These are phyloP conservation scores for Sapajus apella DNA, from an alignment of 2,113 vertebrate species.

Conservation along the genomic window DNA sequence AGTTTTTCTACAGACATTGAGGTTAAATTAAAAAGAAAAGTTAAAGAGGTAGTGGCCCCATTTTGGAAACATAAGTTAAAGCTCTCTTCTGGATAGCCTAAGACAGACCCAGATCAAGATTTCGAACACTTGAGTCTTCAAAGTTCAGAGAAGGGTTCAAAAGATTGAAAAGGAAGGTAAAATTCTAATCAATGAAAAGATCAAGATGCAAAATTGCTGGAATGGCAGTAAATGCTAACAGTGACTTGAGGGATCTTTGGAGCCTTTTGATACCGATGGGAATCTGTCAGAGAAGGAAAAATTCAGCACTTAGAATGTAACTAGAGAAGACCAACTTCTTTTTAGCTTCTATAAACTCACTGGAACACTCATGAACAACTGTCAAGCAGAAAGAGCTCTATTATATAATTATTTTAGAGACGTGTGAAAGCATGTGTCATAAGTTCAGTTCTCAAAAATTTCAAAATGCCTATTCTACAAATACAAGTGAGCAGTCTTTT, in stretches of 20 bases:
- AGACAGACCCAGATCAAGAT: neutral
- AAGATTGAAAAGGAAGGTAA: conserved; percentile 10
- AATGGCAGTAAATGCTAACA: neutral
- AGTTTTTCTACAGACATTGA: conserved; percentile 5
- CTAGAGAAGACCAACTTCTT: neutral
- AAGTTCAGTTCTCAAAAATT: neutral
- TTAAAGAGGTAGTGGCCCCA: conserved; percentile 14
- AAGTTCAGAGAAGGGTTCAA: conserved; percentile 7
- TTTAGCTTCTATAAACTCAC: neutral
- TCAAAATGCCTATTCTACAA: neutral
- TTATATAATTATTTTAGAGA: neutral
- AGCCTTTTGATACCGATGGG: neutral
- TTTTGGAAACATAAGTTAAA: neutral
- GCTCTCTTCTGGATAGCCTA: neutral
- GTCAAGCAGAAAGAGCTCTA: neutral
- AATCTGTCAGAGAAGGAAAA: neutral
- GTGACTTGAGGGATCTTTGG: neutral
- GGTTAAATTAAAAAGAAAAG: conserved; percentile 49
- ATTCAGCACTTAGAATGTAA: neutral
- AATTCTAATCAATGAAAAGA: conserved; percentile 13
- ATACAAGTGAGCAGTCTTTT: neutral
- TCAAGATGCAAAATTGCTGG: neutral
- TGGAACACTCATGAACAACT: neutral
- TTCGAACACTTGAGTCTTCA: neutral
- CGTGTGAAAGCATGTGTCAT: neutral